Base-by-base conservation (phyloP, 2,888 invertebrate species). In the Coleophora flavipennella region DNA sequence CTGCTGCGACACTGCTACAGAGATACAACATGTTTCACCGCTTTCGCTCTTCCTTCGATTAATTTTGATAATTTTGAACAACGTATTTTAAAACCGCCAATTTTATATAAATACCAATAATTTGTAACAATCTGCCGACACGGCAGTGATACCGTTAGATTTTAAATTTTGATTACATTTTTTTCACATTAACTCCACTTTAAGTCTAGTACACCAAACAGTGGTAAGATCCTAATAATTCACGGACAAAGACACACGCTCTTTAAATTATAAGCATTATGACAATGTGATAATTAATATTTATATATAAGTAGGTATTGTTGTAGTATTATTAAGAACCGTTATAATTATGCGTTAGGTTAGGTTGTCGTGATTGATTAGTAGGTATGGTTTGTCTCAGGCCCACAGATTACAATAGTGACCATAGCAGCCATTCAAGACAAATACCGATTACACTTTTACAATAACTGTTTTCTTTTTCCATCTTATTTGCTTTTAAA, bases 231-330 rank as follows among this genome's bases (percentile, higher is more conserved):
- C 59, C 84, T 83, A 84, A 75, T 84, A 80, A 85, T 75, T 76
- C 73, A 85, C 74, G 76, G 85, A 85, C 85, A 85, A 79, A 81
- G 80, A 85, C 85, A 85, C 85, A 85, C 85, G 83, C 85, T 83
- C 78, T 78, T 74, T 81, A 85, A 44, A 81, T 79, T 70, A 84
- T 81, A 85, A 85, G 85, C 85, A 83, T 74, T 84, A 85, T 85
- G 84, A 85, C 81, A 81, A 83, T 81, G 83, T 83, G 81, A 78
- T 81, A 84, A 77, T 20, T 20, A 72, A 79, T 80, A 81, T 77
- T 79, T 76, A 74, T 77, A 73, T 78, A 77, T 77, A 78, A 78
- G 70, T 77, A 78, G 77, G 70, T 81, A 81, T 72, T 75, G 77
- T 77, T 78, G 69, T 78, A 75, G 67, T 79, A 73, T 68, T 79